Conservation (phyloP, 2,113 vertebrate species). For the Mormyrus iriodes region DNA sequence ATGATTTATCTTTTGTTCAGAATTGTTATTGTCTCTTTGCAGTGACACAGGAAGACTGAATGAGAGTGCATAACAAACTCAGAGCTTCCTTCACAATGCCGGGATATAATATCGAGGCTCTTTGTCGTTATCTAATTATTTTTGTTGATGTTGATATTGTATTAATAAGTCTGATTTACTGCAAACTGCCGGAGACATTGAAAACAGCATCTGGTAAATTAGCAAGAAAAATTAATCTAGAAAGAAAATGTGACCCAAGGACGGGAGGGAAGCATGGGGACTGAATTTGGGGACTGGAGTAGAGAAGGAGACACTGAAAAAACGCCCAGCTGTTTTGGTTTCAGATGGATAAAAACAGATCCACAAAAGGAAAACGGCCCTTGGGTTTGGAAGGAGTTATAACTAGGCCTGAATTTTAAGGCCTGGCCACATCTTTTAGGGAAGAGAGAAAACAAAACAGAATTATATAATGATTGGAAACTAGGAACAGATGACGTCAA, state of each 20-base stretch:
- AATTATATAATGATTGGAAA: neutral
- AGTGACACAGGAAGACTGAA: neutral
- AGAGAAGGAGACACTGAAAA: neutral
- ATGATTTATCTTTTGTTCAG: neutral
- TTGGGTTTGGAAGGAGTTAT: neutral
- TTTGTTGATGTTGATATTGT: neutral
- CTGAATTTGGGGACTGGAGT: neutral
- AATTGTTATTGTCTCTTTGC: neutral
- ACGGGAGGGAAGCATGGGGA: neutral
- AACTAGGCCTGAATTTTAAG: neutral
- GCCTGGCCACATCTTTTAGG: neutral
- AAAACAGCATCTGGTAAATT: neutral
- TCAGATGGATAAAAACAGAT: neutral
- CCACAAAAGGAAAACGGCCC: neutral
- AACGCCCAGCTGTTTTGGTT: neutral
- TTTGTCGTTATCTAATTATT: neutral
- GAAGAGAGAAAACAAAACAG: neutral
- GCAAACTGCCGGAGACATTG: neutral
- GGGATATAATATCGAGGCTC: neutral
- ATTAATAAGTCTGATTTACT: neutral
- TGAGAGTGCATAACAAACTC: neutral
- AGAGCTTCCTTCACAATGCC: neutral
- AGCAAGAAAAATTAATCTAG: neutral
- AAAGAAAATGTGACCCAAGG: neutral
- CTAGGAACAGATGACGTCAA: conserved; percentile 5